Evolutionary conservation across 1,140 invertebrate species (phyloP), one percentile per base, ranked within the genome.

Genomic region (Drosophila tristis): DNA sequence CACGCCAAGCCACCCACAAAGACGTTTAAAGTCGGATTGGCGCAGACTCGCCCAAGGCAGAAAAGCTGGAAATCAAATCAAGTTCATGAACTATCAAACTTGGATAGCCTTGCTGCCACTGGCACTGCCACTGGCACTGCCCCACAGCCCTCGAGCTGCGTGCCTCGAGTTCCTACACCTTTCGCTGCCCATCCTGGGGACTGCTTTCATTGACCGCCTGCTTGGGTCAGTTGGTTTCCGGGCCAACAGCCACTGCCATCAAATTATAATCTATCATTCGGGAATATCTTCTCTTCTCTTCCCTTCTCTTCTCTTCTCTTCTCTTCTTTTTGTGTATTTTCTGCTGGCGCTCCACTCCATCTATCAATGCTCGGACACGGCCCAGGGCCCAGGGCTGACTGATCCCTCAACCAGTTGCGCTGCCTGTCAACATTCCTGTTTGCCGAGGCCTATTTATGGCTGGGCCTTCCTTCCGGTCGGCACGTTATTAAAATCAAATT

Each of bases 401-500:
- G 25, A 25, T 26, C 7, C 48, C 23, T 56, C 62, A 64, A 64
- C 62, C 60, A 64, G 62, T 64, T 48, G n/a, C 2, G 23, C 9
- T 39, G 7, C 65, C 15, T 49, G 43, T 57, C 51, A 49, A 25
- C 53, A 13, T 2, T 13, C 50, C 45, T 70, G 64, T 70, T 70
- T 58, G 64, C 25, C 23, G 11, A 70, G 43, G 35, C 54, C 62
- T 66, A 54, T 66, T 66, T 74, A 53, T 44, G 61, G 44, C 15
- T 26, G 16, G 15, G 5, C 15, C 4, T 29, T 35, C 58, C 13
- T 45, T 65, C 55, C 58, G 20, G 54, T 59, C 39, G 66, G 15
- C 62, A 78, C 74, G 74, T 79, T 84, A 84, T 82, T 82, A 82
- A 84, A 84, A 82, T 71, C 75, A 75, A 79, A 84, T 82, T 82